Evolutionary conservation across 2,113 vertebrate genomes (phyloP).

Genomic region (Pungitius pungitius): DNA sequence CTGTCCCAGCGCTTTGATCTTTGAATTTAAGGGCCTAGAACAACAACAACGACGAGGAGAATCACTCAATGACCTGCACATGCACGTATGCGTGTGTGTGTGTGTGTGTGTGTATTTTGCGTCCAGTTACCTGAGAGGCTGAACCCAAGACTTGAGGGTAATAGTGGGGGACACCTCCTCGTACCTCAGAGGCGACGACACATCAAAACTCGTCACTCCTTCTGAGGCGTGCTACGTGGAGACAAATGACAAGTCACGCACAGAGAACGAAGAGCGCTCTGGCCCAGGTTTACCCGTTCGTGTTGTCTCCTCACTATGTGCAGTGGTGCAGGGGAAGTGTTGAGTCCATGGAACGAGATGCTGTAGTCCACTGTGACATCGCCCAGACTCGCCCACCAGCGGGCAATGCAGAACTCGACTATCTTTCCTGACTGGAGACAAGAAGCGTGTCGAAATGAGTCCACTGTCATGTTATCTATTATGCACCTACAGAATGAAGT

Average conservation of each 20-base stretch:
- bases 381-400: constrained; percentile 98
- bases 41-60: neutral
- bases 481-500: neutral
- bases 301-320: constrained; percentile 88
- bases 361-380: constrained; percentile 93
- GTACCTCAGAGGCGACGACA: constrained; percentile 89
- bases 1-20: constrained; percentile 91
- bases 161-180: constrained; percentile 94
- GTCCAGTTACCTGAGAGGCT: constrained; percentile 87
- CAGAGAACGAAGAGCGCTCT: neutral
- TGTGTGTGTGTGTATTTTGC: neutral
- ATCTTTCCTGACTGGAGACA: constrained; percentile 86
- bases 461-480: neutral
- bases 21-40: constrained; percentile 89
- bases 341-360: constrained; percentile 93
- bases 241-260: constrained; percentile 17
- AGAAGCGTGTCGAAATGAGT: neutral
- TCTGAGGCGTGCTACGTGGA: constrained; percentile 90
- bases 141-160: constrained; percentile 97
- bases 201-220: constrained; percentile 92
- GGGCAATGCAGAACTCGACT: constrained; percentile 94
- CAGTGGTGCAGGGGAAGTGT: constrained; percentile 87
- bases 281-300: neutral
- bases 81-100: no score
- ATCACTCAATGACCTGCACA: neutral